Evolutionary conservation across 2,888 invertebrate genomes (phyloP), one percentile per base, ranked within the genome.

Genomic region (Aproaerema taeniolella): DNA sequence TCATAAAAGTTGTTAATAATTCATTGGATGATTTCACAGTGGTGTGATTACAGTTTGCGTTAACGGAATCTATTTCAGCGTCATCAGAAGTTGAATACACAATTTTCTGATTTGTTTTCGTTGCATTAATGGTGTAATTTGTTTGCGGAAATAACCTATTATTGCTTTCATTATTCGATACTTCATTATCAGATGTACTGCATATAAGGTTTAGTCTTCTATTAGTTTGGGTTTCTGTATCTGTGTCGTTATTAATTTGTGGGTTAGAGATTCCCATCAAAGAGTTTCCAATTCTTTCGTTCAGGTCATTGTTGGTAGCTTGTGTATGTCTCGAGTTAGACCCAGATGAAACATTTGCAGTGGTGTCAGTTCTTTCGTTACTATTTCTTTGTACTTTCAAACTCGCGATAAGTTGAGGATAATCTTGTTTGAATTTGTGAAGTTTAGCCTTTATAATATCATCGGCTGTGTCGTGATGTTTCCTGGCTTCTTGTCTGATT

Each of bases 341-440:
- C n/a, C 28, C 34, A 29, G 51, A 47, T 9, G 56, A 58, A 38
- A 39, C 39, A 26, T 58, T 49, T 6, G 38, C 48, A 46, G 56
- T 63, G 9, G 37, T 45, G 31, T 64, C 54, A 24, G 55, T 59
- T 36, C 33, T 53, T 32, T 53, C 34, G 49, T 49, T 15, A 29
- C 52, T 49, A 35, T 38, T 53, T 45, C 32, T 58, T 41, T 61
- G 43, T 15, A 34, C 25, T 51, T 49, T 61, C 11, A 86, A 39
- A 39, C 58, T 62, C 45, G 64, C 58, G 0, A 82, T 42, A 7
- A 85, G 35, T 28, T 57, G 41, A 2, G 64, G 67, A 50, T 87
- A 54, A 1, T 68, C 56, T 24, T 43, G 50, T 66, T 70, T 83
- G 28, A 87, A 86, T 41, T 65, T 61, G 15, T 52, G 50, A 14